Conservation (phyloP, 2,888 invertebrate genomes). For the Sacculina carcini region DNA sequence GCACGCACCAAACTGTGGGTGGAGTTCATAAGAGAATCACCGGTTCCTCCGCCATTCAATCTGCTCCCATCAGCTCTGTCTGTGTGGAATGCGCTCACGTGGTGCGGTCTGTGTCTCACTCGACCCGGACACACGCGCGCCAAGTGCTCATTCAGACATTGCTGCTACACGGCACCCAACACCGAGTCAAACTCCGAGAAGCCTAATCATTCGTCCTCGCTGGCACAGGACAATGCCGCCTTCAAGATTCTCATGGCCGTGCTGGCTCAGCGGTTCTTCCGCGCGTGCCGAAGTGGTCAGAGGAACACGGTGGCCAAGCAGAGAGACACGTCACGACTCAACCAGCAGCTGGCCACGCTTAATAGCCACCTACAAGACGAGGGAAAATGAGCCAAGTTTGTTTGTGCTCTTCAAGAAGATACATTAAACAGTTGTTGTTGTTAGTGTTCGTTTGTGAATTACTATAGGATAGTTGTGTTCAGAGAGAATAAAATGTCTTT, state of each 20-base stretch:
- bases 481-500: no score
- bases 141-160: constrained; percentile 24
- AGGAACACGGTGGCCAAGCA: no score
- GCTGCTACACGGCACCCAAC: constrained; percentile 21
- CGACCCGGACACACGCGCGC: constrained; percentile 19
- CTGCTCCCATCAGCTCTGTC: constrained; percentile 32
- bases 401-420: no score
- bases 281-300: no score
- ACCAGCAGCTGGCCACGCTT: no score
- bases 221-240: constrained; percentile 21
- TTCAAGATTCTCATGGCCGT: constrained; percentile 31
- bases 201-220: constrained; percentile 23
- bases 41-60: constrained; percentile 42
- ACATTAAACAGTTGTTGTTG: no score
- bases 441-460: no score
- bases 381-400: no score
- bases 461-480: no score
- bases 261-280: constrained; percentile 33
- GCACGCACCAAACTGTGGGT: constrained; percentile 44
- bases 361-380: no score
- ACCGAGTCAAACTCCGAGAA: constrained; percentile 9
- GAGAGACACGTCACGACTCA: no score
- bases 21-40: constrained; percentile 39
- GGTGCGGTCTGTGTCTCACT: constrained; percentile 22
- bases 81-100: constrained; percentile 21